phyloP scores from a whole-genome alignment of 2,113 vertebrate species.

The Dicerorhinus sumatrensis region DNA sequence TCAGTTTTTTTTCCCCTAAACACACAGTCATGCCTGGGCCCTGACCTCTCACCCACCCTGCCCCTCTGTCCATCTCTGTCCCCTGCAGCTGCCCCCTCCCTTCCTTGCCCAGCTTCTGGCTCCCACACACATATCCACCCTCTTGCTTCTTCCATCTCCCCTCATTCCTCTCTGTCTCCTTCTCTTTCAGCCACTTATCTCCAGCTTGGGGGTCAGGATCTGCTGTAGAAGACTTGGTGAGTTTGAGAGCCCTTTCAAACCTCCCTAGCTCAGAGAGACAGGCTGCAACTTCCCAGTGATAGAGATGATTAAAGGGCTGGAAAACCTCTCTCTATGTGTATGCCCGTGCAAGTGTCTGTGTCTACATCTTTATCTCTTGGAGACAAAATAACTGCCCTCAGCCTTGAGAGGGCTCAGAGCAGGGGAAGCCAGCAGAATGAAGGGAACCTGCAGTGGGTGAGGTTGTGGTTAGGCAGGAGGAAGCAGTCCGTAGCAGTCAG shows the following conservation, averaged over 20 bases:
- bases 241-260: conserved; percentile 53
- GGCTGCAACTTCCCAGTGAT: neutral
- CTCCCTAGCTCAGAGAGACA: neutral
- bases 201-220: conserved; percentile 17
- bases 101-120: conserved; percentile 26
- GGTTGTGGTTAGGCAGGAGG: conserved; percentile 74
- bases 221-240: neutral
- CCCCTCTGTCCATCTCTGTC: neutral
- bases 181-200: neutral
- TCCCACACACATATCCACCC: neutral
- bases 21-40: neutral
- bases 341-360: neutral
- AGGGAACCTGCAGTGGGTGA: conserved; percentile 66
- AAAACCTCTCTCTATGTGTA: neutral
- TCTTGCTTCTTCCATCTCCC: neutral
- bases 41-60: conserved; percentile 3
- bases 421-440: conserved; percentile 66
- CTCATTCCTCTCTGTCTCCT: neutral
- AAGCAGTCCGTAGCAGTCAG: conserved; percentile 63
- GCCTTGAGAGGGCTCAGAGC: conserved; percentile 41
- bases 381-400: conserved; percentile 74
- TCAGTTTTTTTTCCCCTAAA: conserved; percentile 64
- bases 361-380: conserved; percentile 64
- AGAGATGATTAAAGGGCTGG: conserved; percentile 61
- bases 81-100: neutral